Base-by-base conservation (phyloP, 2,888 invertebrate genomes). In the Xestia sexstrigata region DNA sequence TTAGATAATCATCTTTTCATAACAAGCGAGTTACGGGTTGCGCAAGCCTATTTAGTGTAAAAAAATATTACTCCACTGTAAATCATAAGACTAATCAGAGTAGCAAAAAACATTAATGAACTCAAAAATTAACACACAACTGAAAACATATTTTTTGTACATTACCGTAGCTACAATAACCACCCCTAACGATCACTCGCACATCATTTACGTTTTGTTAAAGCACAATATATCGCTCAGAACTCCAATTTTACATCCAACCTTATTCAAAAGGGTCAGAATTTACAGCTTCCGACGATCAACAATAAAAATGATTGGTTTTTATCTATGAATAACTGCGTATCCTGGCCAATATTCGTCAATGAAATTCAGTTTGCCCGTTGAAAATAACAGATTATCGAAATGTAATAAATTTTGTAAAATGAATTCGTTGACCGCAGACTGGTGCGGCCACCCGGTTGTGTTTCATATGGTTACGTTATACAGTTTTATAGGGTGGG, bases 391-490 rank as follows among this genome's bases (percentile, higher is more conserved):
- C 91, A 92, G 91, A 93, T 94, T 94, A 94, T 92, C 89, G 91
- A 91, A 92, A 93, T 92, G 92, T 93, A 93, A 95, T 93, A 92
- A 93, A 93, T 93, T 92, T 91, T 89, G 88, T 90, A 89, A 94
- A 95, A 94, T 94, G 92, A 93, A 93, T 92, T 93, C 92, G 87
- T 79, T 71, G 83, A 91, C 95, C 95, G 92, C 95, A 94, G 92
- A 91, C 92, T 91, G 92, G 87, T 91, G 93, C 89, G 93, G 94
- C 86, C 60, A 72, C 70, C 84, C 78, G 90, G 90, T 91, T 93
- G 91, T 93, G 93, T 93, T 92, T 92, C 92, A 91, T 92, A 85
- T 88, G 88, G 86, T 87, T 89, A 82, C 85, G 87, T 42, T 76
- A 87, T 60, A 85, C 76, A 55, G 77, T 86, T 89, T 86, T 79